Base-by-base conservation (phyloP, 2,113 vertebrate genomes). In the Bujurquina vittata region DNA sequence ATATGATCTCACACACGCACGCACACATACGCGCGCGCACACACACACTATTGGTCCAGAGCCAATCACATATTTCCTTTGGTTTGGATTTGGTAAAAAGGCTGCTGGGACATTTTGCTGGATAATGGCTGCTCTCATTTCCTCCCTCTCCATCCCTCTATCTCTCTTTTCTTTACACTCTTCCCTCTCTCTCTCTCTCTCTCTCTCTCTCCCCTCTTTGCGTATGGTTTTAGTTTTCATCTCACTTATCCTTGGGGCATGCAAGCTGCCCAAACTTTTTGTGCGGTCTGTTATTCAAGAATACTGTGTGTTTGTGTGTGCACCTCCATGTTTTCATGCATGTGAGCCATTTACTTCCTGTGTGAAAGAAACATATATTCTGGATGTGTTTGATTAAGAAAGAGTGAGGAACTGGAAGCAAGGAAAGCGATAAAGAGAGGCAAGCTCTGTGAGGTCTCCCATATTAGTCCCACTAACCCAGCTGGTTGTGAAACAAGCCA, bases 401-500 rank as follows among this genome's bases (percentile, higher is more conserved):
- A 0, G 31, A 76, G 37, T 4, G 14, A 81, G 40, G 55, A 40
- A 83, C 83, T 31, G 73, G 10, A n/a, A 85, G 75, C 37, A 18
- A 76, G 73, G 54, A 56, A 12, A 86, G 79, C 1, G 31, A 77
- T 69, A 67, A 57, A 86, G 80, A 15, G 77, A 81, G 84, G 79
- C 90, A 61, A 86, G 74, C 56, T 77, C 89, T 92, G 91, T 92
- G 92, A 90, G 91, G 93, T 93, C 93, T 85, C 46, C 33, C 57
- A 81, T 87, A 90, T 93, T 92, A 87, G 90, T 91, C 87, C 57
- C 77, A 79, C 86, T 90, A 87, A 83, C 73, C 40, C 17, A 76
- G 85, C 90, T 83, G 87, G 83, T 90, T 84, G 91, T 94, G 92
- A 92, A 92, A 94, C 93, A 94, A 92, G 87, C 86, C 92, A 90